These are phyloP conservation scores for Latheticus oryzae DNA, from an alignment of 2,888 invertebrate species.

Conservation along the genomic window DNA sequence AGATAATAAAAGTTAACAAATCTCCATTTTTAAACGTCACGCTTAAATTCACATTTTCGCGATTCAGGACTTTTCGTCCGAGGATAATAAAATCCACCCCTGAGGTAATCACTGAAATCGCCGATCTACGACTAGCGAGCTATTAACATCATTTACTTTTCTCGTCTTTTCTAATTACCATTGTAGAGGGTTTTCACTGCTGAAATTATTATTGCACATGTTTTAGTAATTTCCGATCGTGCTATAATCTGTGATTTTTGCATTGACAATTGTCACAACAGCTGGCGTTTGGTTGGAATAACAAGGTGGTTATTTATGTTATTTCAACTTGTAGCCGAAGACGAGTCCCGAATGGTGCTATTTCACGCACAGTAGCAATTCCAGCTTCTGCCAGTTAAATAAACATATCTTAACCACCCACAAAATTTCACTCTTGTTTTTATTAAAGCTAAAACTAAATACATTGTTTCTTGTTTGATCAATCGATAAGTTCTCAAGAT, in stretches of 20 bases:
- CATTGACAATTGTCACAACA: slow-evolving; percentile 30
- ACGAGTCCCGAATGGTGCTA: slow-evolving; percentile 32
- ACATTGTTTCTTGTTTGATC: slow-evolving; percentile 47
- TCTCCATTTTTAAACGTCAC: slow-evolving; percentile 45
- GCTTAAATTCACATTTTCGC: slow-evolving; percentile 46
- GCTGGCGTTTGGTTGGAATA: slow-evolving; percentile 47
- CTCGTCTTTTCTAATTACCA: slow-evolving; percentile 46
- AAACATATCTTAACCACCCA: background rate
- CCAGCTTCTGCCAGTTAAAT: background rate
- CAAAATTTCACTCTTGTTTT: slow-evolving; percentile 6
- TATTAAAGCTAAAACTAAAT: slow-evolving; percentile 3
- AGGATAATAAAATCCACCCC: slow-evolving; percentile 42
- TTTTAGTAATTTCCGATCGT: too few relatives aligned
- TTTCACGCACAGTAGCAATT: slow-evolving; percentile 18
- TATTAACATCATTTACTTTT: slow-evolving; percentile 49
- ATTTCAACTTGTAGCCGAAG: slow-evolving; percentile 34
- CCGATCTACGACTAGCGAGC: slow-evolving; percentile 40
- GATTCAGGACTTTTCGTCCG: slow-evolving; percentile 42
- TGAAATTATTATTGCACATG: too few relatives aligned
- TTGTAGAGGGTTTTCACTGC: slow-evolving; percentile 42
- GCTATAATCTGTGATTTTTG: too few relatives aligned
- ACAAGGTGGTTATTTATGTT: slow-evolving; percentile 50
- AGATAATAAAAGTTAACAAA: slow-evolving; percentile 45
- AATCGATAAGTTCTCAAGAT: slow-evolving; percentile 53
- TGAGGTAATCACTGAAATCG: slow-evolving; percentile 45